Evolutionary conservation across 2,113 vertebrate species (phyloP).

Genomic region (Pygoscelis adeliae): DNA sequence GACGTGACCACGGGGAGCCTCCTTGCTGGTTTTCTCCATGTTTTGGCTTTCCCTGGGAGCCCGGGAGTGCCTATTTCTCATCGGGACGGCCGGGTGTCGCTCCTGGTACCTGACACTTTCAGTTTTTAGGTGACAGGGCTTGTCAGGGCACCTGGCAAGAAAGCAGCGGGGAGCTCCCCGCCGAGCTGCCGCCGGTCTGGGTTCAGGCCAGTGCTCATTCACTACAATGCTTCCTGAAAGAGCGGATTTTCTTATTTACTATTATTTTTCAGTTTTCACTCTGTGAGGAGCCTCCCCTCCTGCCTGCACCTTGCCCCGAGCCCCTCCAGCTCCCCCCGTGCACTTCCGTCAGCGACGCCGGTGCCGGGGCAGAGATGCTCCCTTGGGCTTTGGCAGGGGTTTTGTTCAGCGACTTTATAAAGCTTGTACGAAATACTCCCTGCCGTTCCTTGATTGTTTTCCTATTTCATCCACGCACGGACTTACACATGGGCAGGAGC

Average conservation of each 20-base stretch:
- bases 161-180: neutral
- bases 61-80: neutral
- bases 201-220: neutral
- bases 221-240: neutral
- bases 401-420: neutral
- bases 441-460: neutral
- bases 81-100: rapidly evolving
- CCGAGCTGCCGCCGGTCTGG: rapidly evolving
- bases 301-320: rapidly evolving
- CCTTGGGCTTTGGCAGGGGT: rapidly evolving
- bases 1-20: rapidly evolving
- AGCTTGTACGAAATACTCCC: neutral
- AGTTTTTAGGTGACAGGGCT: rapidly evolving
- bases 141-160: neutral
- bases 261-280: neutral
- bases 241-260: neutral
- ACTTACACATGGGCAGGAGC: neutral
- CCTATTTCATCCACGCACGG: rapidly evolving
- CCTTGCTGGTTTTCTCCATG: rapidly evolving
- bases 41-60: neutral
- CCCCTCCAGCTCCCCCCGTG: neutral
- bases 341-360: rapidly evolving
- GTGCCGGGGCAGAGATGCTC: neutral
- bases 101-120: rapidly evolving
- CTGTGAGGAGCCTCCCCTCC: neutral